Base-by-base conservation (phyloP, 2,888 invertebrate genomes). In the Chrysolina haemoptera region DNA sequence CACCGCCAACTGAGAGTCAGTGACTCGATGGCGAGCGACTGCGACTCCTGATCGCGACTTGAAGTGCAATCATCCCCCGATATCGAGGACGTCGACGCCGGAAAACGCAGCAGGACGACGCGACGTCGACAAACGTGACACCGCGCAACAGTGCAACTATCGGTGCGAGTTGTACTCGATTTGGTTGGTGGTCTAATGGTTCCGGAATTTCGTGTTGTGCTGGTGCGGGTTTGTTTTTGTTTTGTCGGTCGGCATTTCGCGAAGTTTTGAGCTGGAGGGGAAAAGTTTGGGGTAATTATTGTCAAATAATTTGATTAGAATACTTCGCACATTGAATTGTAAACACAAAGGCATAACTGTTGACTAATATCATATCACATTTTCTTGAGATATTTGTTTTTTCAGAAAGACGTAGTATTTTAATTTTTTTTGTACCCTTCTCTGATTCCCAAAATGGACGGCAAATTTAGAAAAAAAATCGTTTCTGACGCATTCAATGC, bases 1-100 rank as follows among this genome's bases (percentile, higher is more conserved):
- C 79, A 73, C 77, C 80, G 77, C 76, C 76, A 70, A 73, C 62
- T 46, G 66, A 74, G 80, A 84, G 84, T 85, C 85, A 85, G 85
- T 85, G 85, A 85, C 84, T 84, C 79, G 80, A 79, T 82, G 82
- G 84, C 83, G 82, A 83, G 67, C 67, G 67, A 67, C 83, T 83
- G 83, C 79, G 81, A 82, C 73, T 72, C 75, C 62, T 71, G 74
- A 71, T 65, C 76, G 67, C 71, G 62, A 67, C 62, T 68, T 41
- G 62, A 41, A 35, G 16, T 64, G 27, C 75, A 62, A 3, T 5
- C 75, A 73, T 75, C 74, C 74, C 62, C 8, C 70, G 70, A 53
- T 53, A 53, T 20, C 35, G 59, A 4, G 14, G 59, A 59, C 59
- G 59, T 12, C 75, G 71, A 67, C 72, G 71, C 50, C 73, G 71